Conservation (phyloP, 2,797 vertebrate genomes). For the Sebastes aleutianus region DNA sequence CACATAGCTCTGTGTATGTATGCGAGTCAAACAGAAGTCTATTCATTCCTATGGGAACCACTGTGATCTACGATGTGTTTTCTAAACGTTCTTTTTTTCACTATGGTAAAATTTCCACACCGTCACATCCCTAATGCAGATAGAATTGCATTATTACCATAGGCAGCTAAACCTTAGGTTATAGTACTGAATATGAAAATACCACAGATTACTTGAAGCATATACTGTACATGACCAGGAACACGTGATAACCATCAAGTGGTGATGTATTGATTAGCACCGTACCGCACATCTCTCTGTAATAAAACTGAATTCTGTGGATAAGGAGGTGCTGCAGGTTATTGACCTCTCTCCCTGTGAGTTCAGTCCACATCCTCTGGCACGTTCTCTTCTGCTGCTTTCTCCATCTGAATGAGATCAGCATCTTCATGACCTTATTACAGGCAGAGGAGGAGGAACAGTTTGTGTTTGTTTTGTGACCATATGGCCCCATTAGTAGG, state of each 20-base stretch:
- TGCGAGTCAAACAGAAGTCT: too few species aligned
- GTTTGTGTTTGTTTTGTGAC: constrained; percentile 85
- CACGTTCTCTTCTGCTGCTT: constrained; percentile 50
- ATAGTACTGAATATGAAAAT: neutral
- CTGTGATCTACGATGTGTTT: too few species aligned
- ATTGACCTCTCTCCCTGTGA: constrained; percentile 46
- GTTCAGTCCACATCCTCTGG: constrained; percentile 53
- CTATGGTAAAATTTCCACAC: neutral
- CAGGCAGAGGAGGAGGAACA: constrained; percentile 66
- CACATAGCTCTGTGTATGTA: too few species aligned
- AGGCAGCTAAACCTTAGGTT: neutral
- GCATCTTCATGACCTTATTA: constrained; percentile 80
- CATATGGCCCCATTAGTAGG: constrained; percentile 86
- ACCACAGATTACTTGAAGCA: neutral
- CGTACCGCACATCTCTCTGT: neutral
- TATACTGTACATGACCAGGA: neutral
- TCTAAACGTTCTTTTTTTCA: too few species aligned
- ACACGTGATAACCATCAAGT: neutral
- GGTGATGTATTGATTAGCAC: neutral
- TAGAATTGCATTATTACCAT: neutral
- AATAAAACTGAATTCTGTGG: neutral
- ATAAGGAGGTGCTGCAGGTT: constrained; percentile 43
- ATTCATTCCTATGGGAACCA: too few species aligned
- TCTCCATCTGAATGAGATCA: constrained; percentile 65
- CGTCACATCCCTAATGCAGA: neutral